A percentile compares a stretch with the other conserved stretches of the same genome.
phyloP scores from a whole-genome alignment of 2,888 invertebrate genomes.

The Drosophila multiciliata region DNA sequence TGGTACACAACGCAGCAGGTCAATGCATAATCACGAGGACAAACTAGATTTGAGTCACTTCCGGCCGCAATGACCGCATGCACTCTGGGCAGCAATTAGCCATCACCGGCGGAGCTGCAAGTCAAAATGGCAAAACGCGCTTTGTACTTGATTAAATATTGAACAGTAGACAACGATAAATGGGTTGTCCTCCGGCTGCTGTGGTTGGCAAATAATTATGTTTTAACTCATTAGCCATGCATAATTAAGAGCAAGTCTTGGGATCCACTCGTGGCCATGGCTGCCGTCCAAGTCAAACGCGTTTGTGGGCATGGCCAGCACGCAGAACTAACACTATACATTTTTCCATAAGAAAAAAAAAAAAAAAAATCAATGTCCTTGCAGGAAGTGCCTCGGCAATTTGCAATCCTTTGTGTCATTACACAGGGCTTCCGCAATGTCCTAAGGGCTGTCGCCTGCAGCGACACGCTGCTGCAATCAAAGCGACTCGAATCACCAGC shows the following conservation, averaged over 20 bases:
- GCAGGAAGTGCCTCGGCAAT: slow-evolving; percentile 80
- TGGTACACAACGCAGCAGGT: no score
- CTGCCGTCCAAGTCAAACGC: slow-evolving; percentile 17
- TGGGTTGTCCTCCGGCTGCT: slow-evolving; percentile 10
- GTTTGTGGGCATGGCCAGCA: slow-evolving; percentile 5
- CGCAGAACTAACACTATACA: slow-evolving; percentile 22
- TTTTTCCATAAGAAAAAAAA: slow-evolving; percentile 36
- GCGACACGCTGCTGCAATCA: slow-evolving; percentile 70
- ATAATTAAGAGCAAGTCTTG: slow-evolving; percentile 50
- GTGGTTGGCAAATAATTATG: slow-evolving; percentile 58
- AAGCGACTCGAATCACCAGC: slow-evolving; percentile 58
- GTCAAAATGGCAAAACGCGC: slow-evolving; percentile 38
- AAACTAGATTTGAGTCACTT: slow-evolving; percentile 16
- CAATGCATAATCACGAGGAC: slow-evolving; percentile 5
- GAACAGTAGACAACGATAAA: slow-evolving; percentile 25
- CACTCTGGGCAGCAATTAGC: slow-evolving; percentile 33
- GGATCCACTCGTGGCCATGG: slow-evolving; percentile 33
- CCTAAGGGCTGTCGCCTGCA: slow-evolving; percentile 62
- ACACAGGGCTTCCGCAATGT: slow-evolving; percentile 79
- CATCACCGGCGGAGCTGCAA: background rate
- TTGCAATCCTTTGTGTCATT: slow-evolving; percentile 84
- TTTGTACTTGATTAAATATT: slow-evolving; percentile 64
- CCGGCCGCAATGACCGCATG: slow-evolving; percentile 15
- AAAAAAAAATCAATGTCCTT: slow-evolving; percentile 65
- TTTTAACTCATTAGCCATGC: slow-evolving; percentile 50